Evolutionary conservation across 2,113 vertebrate species (phyloP), one percentile per base, ranked within the genome.

Genomic region (Casuarius casuarius): DNA sequence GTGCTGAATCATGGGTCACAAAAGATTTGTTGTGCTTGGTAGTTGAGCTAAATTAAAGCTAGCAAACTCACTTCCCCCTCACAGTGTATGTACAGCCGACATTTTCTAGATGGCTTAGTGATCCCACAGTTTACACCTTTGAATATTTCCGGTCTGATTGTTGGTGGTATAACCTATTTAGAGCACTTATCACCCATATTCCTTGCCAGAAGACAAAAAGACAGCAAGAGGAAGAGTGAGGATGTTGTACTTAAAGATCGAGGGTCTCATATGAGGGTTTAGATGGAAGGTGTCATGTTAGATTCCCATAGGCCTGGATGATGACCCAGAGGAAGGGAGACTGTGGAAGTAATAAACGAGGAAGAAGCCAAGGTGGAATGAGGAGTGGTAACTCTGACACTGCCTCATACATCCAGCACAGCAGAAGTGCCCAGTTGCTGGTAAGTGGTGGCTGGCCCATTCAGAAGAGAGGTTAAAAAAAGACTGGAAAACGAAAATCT

Each of bases 401-500:
- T 74, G 61, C 78, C 52, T 78, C 5, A 9, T 28, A 56, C 14
- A 80, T 1, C 46, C 42, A 48, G 12, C 46, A 52, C 19, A 76
- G 79, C 23, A 90, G 48, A 42, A 94, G 28, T 2, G 26, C 52
- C 21, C 79, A 79, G 65, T 4, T 35, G 15, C 22, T 79, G 28
- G 3, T 28, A 48, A 0, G 2, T 17, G 7, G n/a, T 79, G 20
- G 21, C 42, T 85, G 44, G 28, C 74, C 28, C 0, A 0, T 65
- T 82, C 5, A 3, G 51, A 91, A 87, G 25, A 19, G 10, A 82
- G 79, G 9, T 61, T 75, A 4, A 67, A 88, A 62, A 52, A 31
- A 67, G 18, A 67, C 0, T 21, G 12, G 38, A 40, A 75, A 87
- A 61, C 18, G 61, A 72, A 72, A 78, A 3, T 15, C 25, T 29